phyloP scores from a whole-genome alignment of 2,113 vertebrate genomes.

The Rhinogobius similis region DNA sequence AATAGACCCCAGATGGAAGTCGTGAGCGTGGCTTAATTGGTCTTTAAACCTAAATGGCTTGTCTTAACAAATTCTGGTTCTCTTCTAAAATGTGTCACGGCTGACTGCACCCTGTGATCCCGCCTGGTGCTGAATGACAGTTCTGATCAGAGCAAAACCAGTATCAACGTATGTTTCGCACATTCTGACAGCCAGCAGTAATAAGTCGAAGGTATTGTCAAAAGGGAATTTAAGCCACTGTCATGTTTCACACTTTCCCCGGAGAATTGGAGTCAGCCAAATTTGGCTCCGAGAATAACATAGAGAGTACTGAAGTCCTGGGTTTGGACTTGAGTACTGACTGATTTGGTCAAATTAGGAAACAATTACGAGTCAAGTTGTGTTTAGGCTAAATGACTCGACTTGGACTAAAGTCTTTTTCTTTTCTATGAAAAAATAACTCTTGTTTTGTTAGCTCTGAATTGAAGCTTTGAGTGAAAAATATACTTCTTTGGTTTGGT shows the following conservation, averaged over 20 bases:
- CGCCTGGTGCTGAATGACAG: constrained; percentile 53
- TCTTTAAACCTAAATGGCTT: constrained; percentile 56
- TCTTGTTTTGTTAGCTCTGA: too few relatives aligned
- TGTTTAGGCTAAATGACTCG: not conserved
- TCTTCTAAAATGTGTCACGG: constrained; percentile 36
- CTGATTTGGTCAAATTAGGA: not conserved
- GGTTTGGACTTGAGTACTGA: not conserved
- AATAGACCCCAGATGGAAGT: constrained; percentile 53
- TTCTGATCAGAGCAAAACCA: constrained; percentile 49
- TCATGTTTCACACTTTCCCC: constrained; percentile 29
- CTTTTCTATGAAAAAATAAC: too few relatives aligned
- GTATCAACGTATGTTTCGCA: constrained; percentile 27
- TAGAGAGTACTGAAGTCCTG: not conserved
- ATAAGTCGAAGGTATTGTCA: constrained; percentile 31
- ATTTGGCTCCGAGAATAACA: constrained; percentile 16
- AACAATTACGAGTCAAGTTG: not conserved
- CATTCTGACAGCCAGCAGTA: constrained; percentile 43
- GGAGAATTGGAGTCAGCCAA: constrained; percentile 12
- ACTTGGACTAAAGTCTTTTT: not conserved
- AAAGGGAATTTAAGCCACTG: constrained; percentile 15
- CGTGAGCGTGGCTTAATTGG: constrained; percentile 58
- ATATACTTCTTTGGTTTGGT: too few relatives aligned
- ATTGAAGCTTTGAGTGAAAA: too few relatives aligned
- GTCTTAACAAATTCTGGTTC: constrained; percentile 45
- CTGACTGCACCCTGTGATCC: constrained; percentile 48